These are phyloP conservation scores for Thamnophis sirtalis DNA, from an alignment of 2,113 vertebrate genomes.

Conservation along the genomic window DNA sequence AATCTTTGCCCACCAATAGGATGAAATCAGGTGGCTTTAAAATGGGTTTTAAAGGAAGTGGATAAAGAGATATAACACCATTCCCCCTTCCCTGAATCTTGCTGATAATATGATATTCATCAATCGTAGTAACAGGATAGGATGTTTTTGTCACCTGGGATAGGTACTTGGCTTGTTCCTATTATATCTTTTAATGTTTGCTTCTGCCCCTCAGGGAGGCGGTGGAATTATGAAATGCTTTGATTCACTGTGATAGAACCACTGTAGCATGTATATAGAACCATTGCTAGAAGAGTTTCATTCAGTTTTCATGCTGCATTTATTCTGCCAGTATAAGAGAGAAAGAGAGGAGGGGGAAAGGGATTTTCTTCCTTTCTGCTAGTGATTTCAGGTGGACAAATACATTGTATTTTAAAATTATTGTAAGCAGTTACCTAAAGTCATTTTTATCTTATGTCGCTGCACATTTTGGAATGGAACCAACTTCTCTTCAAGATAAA, in stretches of 20 bases:
- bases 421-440: constrained; percentile 37
- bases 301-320: neutral
- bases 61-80: neutral
- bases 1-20: constrained; percentile 13
- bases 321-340: constrained; percentile 40
- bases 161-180: constrained; percentile 54
- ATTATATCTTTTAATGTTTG: constrained; percentile 63
- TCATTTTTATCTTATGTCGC: constrained; percentile 44
- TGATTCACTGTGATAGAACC: constrained; percentile 56
- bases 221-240: constrained; percentile 65
- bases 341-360: constrained; percentile 26
- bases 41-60: constrained; percentile 44
- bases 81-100: neutral
- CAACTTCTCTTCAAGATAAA: neutral
- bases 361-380: constrained; percentile 48
- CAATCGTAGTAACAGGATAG: constrained; percentile 31
- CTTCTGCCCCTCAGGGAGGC: constrained; percentile 58
- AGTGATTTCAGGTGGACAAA: constrained; percentile 57
- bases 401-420: constrained; percentile 55
- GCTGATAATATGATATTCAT: constrained; percentile 32
- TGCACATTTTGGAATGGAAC: constrained; percentile 8
- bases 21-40: constrained; percentile 32
- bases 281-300: constrained; percentile 48
- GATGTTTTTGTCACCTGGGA: constrained; percentile 21
- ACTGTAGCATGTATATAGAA: constrained; percentile 60